phyloP scores from a whole-genome alignment of 2,797 vertebrate genomes.

The Crocodylus rhombifer region DNA sequence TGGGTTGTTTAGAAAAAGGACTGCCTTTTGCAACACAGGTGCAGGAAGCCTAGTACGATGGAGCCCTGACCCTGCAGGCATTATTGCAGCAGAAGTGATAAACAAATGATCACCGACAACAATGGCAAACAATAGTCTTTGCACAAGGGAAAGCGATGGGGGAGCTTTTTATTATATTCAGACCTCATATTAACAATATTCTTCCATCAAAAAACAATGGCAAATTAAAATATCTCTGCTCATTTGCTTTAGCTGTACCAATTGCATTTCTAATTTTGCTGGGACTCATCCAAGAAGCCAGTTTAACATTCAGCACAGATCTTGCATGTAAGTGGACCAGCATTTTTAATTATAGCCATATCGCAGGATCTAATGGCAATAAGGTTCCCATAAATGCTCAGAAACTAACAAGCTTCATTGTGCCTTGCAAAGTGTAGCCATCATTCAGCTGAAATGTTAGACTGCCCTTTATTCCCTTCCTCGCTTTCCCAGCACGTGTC shows the following conservation, averaged over 20 bases:
- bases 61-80: neutral
- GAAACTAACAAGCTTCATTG: conserved; percentile 62
- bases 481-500: conserved; percentile 63
- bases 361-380: conserved; percentile 48
- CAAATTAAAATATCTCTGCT: conserved; percentile 44
- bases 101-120: neutral
- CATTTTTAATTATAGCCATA: conserved; percentile 19
- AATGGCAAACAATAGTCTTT: neutral
- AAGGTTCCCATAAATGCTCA: conserved; percentile 59
- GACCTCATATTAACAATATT: neutral
- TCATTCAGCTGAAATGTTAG: conserved; percentile 58
- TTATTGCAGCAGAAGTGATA: neutral
- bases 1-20: neutral
- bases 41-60: neutral
- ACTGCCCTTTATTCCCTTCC: conserved; percentile 56
- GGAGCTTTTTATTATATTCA: neutral
- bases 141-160: neutral
- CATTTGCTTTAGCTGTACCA: conserved; percentile 17
- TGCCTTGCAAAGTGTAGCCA: conserved; percentile 50
- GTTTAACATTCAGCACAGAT: conserved; percentile 31
- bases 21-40: neutral
- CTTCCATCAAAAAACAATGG: neutral
- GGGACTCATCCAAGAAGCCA: conserved; percentile 32
- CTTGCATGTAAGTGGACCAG: neutral
- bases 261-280: conserved; percentile 34